phyloP scores from a whole-genome alignment of 2,888 invertebrate genomes.

The Coecobrya sp. region DNA sequence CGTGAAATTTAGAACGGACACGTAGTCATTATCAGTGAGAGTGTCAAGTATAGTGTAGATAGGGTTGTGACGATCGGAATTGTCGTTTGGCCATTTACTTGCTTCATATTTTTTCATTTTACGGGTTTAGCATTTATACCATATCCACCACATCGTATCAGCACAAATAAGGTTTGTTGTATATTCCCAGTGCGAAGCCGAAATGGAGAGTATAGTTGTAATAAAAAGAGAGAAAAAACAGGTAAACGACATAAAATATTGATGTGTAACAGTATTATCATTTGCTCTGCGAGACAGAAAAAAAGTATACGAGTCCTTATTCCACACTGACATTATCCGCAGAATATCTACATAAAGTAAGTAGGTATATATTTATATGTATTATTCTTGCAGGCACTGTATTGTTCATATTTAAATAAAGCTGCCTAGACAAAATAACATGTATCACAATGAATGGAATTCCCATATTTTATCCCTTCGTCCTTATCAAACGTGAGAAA shows the following conservation, averaged over 20 bases:
- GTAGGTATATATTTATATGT: background rate
- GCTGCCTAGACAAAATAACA: background rate
- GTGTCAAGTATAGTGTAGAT: slow-evolving; percentile 96
- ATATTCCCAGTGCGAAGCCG: slow-evolving; percentile 13
- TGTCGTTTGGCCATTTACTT: slow-evolving; percentile 91
- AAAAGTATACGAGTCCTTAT: background rate
- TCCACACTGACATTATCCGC: slow-evolving; percentile 20
- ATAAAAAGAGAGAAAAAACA: slow-evolving; percentile 37
- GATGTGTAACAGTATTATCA: slow-evolving; percentile 60
- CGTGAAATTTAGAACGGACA: slow-evolving; percentile 95
- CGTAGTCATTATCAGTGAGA: slow-evolving; percentile 98
- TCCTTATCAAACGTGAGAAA: background rate
- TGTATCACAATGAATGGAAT: background rate
- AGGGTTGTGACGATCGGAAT: slow-evolving; percentile 88
- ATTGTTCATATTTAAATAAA: background rate
- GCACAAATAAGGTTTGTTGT: background rate
- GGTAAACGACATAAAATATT: slow-evolving; percentile 71
- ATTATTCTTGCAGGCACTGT: background rate
- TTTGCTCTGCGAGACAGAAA: background rate
- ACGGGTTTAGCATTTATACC: slow-evolving; percentile 6
- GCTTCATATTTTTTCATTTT: slow-evolving; percentile 88
- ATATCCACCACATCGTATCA: background rate
- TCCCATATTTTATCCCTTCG: background rate
- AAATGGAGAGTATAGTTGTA: background rate
- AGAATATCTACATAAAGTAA: background rate